Evolutionary conservation across 2,888 invertebrate species (phyloP).

Genomic region (Esperia sulphurella): DNA sequence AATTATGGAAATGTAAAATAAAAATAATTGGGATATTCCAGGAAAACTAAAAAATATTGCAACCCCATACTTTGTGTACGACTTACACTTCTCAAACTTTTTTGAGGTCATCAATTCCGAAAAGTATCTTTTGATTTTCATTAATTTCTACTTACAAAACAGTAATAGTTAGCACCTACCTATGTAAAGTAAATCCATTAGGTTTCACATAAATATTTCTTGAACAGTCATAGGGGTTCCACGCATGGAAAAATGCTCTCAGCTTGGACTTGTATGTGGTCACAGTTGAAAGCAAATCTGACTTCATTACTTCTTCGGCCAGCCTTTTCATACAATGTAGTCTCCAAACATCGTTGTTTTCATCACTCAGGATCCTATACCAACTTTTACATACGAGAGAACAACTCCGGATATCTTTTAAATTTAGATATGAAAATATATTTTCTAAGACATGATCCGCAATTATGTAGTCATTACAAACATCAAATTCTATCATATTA

Average conservation of each 20-base stretch:
- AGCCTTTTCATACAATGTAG: slow-evolving; percentile 91
- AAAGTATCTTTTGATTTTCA: too few species aligned
- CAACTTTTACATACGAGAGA: slow-evolving; percentile 95
- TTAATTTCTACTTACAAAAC: too few species aligned
- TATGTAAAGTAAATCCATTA: slow-evolving; percentile 97
- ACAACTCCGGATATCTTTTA: slow-evolving; percentile 92
- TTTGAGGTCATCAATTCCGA: too few species aligned
- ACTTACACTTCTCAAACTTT: too few species aligned
- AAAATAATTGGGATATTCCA: too few species aligned
- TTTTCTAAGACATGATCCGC: slow-evolving; percentile 90
- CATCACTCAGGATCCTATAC: slow-evolving; percentile 93
- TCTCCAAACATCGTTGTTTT: slow-evolving; percentile 97
- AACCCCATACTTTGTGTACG: too few species aligned
- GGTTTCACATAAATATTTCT: slow-evolving; percentile 97
- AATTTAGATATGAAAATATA: slow-evolving; percentile 93
- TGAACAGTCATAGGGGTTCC: slow-evolving; percentile 98
- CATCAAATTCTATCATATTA: slow-evolving; percentile 36
- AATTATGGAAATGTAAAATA: too few species aligned
- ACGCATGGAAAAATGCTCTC: slow-evolving; percentile 95
- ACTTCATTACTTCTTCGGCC: slow-evolving; percentile 91
- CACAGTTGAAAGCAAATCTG: slow-evolving; percentile 92
- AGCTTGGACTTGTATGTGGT: slow-evolving; percentile 96
- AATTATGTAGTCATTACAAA: slow-evolving; percentile 73
- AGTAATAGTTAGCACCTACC: slow-evolving; percentile 50
- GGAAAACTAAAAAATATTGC: too few species aligned